Evolutionary conservation across 2,797 vertebrate genomes (phyloP).

Genomic region (Chiloscyllium punctatum): DNA sequence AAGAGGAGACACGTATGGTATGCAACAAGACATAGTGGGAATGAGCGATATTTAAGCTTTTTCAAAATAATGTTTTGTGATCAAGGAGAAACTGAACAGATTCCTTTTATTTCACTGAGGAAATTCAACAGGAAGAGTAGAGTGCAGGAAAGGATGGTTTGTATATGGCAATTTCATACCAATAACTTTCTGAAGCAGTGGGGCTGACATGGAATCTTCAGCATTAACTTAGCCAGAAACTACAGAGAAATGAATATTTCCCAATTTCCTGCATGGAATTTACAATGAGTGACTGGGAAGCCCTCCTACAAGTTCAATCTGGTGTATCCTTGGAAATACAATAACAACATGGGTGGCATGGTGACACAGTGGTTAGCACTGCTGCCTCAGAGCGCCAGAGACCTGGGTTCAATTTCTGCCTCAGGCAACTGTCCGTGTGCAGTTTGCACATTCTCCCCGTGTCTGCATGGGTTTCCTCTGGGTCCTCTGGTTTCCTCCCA

Average conservation of each 20-base stretch:
- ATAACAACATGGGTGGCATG: background rate
- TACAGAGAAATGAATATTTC: background rate
- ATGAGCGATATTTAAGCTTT: constrained; percentile 3
- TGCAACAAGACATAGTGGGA: constrained; percentile 9
- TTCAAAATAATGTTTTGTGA: background rate
- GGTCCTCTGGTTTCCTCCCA: too few relatives aligned
- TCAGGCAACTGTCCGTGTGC: too few relatives aligned
- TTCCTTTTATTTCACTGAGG: background rate
- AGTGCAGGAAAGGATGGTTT: background rate
- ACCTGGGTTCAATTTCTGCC: too few relatives aligned
- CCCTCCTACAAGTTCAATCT: too few relatives aligned
- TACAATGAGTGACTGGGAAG: background rate
- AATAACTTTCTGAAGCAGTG: background rate
- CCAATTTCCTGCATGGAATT: background rate
- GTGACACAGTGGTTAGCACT: too few relatives aligned
- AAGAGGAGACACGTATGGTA: background rate
- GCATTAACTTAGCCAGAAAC: background rate
- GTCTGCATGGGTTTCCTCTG: too few relatives aligned
- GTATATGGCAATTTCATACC: background rate
- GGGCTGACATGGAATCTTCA: background rate
- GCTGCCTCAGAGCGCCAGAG: too few relatives aligned
- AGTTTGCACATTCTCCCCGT: too few relatives aligned
- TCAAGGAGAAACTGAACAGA: background rate
- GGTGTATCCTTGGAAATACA: background rate
- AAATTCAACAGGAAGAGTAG: background rate